Evolutionary conservation across 1,140 invertebrate genomes (phyloP), one percentile per base, ranked within the genome.

Genomic region (Limonius californicus): DNA sequence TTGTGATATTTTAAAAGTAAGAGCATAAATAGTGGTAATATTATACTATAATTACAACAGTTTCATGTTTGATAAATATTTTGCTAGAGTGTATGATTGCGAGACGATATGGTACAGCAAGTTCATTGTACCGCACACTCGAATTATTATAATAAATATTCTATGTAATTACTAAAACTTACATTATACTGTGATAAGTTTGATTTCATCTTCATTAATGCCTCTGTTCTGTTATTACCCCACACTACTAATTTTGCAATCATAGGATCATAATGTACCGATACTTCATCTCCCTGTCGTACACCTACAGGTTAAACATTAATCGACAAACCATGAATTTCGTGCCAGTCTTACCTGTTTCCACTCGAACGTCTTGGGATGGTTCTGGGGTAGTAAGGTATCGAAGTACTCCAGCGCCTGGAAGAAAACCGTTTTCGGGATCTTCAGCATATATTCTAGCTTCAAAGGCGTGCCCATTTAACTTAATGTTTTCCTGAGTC

Each of bases 211-310:
- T 90, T 91, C 21, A 83, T 84, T 0, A 99, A 82, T 0, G 97
- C 96, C 71, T 90, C 86, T 7, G 75, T 76, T 67, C 97, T 83
- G 74, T 97, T 87, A 64, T 87, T 82, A 3, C 90, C 94, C 94
- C 95, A 98, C 14, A 97, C 95, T 0, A 99, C 89, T 12, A 99
- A 79, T 80, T 99, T 99, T 0, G 98, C 97, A 70, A 99, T 99
- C 97, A 99, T 99, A 1, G 98, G 98, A 80, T 99, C 98, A 77
- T 99, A 99, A 81, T 97, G 89, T 1, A 99, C 92, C 0, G 94
- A 95, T 0, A 99, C 95, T 74, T 97, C 89, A 63, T 92, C 89
- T 0, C 87, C 87, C 75, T 91, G 81, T 1, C 85, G 76, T 0
- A 92, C 88, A 9, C 79, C 78, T 79, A 55, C 15, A 35, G 45